A percentile compares a stretch with the other conserved stretches of the same genome.
These are phyloP conservation scores for Yponomeuta evonymella DNA, from an alignment of 2,888 invertebrate species.

Conservation along the genomic window DNA sequence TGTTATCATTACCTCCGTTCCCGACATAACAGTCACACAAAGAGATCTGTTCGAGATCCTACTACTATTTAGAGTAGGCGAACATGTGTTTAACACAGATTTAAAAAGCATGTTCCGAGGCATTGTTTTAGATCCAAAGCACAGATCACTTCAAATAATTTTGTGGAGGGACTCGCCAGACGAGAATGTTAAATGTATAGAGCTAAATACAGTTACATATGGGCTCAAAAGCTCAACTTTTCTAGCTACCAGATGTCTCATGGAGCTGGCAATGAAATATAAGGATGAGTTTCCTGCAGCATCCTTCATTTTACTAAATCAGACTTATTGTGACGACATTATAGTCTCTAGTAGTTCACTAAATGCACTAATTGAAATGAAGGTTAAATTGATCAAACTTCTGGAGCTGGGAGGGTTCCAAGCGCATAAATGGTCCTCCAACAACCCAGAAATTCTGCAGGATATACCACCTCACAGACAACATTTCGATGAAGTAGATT, in stretches of 20 bases:
- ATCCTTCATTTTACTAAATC: conserved; percentile 17
- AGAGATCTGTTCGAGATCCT: conserved; percentile 23
- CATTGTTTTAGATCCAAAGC: conserved; percentile 16
- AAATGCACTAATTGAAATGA: not conserved
- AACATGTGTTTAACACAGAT: conserved; percentile 18
- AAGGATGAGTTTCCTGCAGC: conserved; percentile 15
- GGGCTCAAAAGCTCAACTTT: conserved; percentile 19
- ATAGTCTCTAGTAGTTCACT: conserved; percentile 6
- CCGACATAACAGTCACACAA: conserved; percentile 12
- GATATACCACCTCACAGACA: not conserved
- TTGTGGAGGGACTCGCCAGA: conserved; percentile 20
- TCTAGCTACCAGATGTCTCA: conserved; percentile 21
- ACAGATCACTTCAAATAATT: conserved; percentile 21
- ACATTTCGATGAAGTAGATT: not conserved
- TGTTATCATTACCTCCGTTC: no score
- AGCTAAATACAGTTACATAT: conserved; percentile 23
- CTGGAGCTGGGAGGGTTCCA: not conserved
- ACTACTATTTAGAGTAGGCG: conserved; percentile 17
- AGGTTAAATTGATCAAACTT: not conserved
- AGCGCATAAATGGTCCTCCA: conserved; percentile 13
- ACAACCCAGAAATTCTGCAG: not conserved
- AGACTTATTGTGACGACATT: conserved; percentile 22
- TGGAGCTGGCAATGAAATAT: conserved; percentile 18
- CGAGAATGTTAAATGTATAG: conserved; percentile 20
- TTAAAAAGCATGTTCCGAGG: conserved; percentile 20